Percentiles rank a stretch among this genome's conserved stretches.
These are phyloP conservation scores for Medauroidea extradentata DNA, from an alignment of 1,140 invertebrate species.

Conservation along the genomic window DNA sequence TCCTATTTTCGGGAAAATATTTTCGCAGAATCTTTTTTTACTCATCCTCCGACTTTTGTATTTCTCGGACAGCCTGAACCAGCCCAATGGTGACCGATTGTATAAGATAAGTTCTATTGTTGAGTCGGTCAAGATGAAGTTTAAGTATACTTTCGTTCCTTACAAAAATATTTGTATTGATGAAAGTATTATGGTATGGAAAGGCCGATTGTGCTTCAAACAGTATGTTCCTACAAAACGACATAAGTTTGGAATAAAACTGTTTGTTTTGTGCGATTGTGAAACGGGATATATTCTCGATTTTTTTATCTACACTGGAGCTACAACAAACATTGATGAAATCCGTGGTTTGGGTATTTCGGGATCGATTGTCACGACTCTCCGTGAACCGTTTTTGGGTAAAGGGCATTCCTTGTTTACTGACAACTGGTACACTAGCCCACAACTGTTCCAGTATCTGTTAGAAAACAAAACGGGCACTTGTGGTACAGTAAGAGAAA, in stretches of 20 bases:
- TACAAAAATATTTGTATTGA: conserved; percentile 26
- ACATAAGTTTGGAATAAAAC: conserved; percentile 25
- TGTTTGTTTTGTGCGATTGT: conserved; percentile 12
- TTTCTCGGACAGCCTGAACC: conserved; percentile 17
- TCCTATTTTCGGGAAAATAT: conserved; percentile 7
- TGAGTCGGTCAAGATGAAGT: not conserved
- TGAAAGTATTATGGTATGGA: conserved; percentile 25
- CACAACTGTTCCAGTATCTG: conserved; percentile 7
- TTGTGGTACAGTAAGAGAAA: conserved; percentile 14
- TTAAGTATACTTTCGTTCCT: not conserved
- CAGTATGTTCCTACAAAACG: conserved; percentile 29
- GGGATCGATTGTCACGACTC: conserved; percentile 3
- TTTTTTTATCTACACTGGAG: conserved; percentile 14
- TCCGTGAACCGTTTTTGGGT: conserved; percentile 7
- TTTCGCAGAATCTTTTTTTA: conserved; percentile 10
- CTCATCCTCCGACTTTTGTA: conserved; percentile 15
- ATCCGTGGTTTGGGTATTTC: not conserved
- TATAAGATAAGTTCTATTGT: conserved; percentile 18
- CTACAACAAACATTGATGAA: too few species aligned
- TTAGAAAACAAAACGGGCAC: conserved; percentile 13
- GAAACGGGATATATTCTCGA: conserved; percentile 11
- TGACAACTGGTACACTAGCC: conserved; percentile 18
- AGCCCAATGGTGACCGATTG: conserved; percentile 6
- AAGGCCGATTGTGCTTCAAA: conserved; percentile 24
- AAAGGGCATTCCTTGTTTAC: conserved; percentile 7